Conservation (phyloP, 2,797 vertebrate genomes). For the Sebastes elongatus region DNA sequence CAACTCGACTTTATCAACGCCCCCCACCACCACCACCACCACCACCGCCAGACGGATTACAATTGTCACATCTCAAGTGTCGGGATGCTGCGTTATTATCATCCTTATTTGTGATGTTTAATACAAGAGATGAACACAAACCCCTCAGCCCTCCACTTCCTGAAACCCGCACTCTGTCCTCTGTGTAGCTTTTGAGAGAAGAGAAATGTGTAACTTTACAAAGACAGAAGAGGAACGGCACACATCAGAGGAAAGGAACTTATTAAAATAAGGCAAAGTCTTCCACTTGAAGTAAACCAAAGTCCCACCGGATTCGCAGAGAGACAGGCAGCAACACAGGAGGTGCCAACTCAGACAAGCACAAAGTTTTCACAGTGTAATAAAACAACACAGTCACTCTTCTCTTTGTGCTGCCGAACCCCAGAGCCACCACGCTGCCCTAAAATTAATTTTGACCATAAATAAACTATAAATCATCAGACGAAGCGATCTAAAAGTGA, state of each 20-base stretch:
- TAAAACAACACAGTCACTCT: slow-evolving; percentile 1
- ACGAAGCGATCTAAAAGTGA: neutral
- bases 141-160: neutral
- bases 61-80: neutral
- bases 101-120: slow-evolving; percentile 40
- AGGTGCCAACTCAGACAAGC: neutral
- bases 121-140: slow-evolving; percentile 8
- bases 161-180: neutral
- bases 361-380: neutral
- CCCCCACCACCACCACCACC: neutral
- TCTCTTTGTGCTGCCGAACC: neutral
- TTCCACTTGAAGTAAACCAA: slow-evolving; percentile 17
- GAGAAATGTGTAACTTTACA: slow-evolving; percentile 7
- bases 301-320: slow-evolving; percentile 27
- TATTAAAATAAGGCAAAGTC: slow-evolving; percentile 8
- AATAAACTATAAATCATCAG: neutral
- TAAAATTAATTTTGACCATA: neutral
- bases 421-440: neutral
- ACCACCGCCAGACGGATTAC: neutral
- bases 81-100: neutral
- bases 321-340: neutral
- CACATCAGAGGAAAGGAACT: slow-evolving; percentile 20
- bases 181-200: neutral
- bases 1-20: neutral
- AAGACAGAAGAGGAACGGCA: slow-evolving; percentile 8